Evolutionary conservation across 2,113 vertebrate genomes (phyloP).

Genomic region (Spea bombifrons): DNA sequence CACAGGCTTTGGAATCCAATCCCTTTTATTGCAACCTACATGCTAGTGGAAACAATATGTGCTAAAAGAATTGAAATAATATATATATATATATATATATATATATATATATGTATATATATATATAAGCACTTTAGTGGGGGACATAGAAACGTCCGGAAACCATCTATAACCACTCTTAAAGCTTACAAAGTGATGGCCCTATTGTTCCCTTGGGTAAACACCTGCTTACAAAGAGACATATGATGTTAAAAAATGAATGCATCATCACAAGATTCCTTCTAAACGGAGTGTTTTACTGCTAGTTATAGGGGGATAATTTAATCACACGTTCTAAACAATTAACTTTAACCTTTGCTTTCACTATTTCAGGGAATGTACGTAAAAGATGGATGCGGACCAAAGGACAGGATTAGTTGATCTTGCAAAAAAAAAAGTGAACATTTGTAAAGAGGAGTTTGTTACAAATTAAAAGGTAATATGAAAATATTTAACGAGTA

Average conservation of each 20-base stretch:
- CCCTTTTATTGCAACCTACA: constrained; percentile 53
- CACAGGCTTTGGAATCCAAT: constrained; percentile 57
- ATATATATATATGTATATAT: no score
- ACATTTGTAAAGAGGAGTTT: no score
- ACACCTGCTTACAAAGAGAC: constrained; percentile 66
- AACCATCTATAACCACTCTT: constrained; percentile 55
- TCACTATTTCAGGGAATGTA: constrained; percentile 52
- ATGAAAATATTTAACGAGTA: background rate
- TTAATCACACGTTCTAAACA: constrained; percentile 60
- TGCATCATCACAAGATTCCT: constrained; percentile 54
- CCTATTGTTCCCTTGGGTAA: constrained; percentile 62
- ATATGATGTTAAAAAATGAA: constrained; percentile 57
- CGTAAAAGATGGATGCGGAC: constrained; percentile 45
- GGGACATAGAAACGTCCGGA: constrained; percentile 53
- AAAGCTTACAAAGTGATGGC: constrained; percentile 55
- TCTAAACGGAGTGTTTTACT: constrained; percentile 55
- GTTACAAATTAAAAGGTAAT: background rate
- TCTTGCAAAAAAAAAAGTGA: no score
- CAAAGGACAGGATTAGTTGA: background rate
- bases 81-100: constrained; percentile 13
- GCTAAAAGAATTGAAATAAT: constrained; percentile 57
- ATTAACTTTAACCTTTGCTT: constrained; percentile 57
- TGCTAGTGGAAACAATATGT: constrained; percentile 50
- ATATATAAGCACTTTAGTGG: constrained; percentile 22
- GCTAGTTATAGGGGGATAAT: constrained; percentile 57